These are phyloP conservation scores for Adela reaumurella DNA, from an alignment of 2,888 invertebrate genomes.

Conservation along the genomic window DNA sequence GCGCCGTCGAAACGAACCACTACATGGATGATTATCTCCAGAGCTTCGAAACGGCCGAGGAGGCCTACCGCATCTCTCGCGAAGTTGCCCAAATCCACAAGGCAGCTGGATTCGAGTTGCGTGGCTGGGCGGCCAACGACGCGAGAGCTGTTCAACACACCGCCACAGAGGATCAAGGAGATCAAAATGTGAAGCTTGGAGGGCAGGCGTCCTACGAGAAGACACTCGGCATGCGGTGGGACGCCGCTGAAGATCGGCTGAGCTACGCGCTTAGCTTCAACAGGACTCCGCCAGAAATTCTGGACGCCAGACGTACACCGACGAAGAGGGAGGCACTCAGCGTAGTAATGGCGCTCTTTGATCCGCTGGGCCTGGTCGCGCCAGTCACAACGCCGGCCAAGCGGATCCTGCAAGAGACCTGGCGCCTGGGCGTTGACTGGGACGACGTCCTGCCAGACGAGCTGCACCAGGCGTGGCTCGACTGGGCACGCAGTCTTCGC, in stretches of 20 bases:
- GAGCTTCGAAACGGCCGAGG: neutral
- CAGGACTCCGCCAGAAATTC: slow-evolving; percentile 4
- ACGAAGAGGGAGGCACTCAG: neutral
- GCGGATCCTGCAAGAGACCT: slow-evolving; percentile 4
- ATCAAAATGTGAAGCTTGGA: too few relatives aligned
- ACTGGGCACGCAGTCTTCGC: slow-evolving; percentile 4
- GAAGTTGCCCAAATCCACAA: neutral
- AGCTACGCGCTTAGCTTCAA: slow-evolving; percentile 5
- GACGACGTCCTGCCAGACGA: slow-evolving; percentile 6
- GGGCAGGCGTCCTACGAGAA: neutral
- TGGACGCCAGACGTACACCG: slow-evolving; percentile 1
- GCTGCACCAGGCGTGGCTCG: neutral
- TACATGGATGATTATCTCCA: slow-evolving; percentile 2
- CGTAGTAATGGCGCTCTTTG: neutral
- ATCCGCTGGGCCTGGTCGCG: slow-evolving; percentile 2
- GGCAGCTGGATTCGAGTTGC: neutral
- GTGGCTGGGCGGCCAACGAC: neutral
- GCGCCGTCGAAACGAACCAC: neutral
- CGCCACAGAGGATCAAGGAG: too few relatives aligned
- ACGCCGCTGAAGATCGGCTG: slow-evolving; percentile 2
- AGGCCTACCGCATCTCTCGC: neutral
- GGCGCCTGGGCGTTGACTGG: slow-evolving; percentile 12
- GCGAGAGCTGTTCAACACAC: too few relatives aligned
- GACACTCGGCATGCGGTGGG: slow-evolving; percentile 8
- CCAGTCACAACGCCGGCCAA: slow-evolving; percentile 4